Base-by-base conservation (phyloP, 2,888 invertebrate species). In the Plutella xylostella region DNA sequence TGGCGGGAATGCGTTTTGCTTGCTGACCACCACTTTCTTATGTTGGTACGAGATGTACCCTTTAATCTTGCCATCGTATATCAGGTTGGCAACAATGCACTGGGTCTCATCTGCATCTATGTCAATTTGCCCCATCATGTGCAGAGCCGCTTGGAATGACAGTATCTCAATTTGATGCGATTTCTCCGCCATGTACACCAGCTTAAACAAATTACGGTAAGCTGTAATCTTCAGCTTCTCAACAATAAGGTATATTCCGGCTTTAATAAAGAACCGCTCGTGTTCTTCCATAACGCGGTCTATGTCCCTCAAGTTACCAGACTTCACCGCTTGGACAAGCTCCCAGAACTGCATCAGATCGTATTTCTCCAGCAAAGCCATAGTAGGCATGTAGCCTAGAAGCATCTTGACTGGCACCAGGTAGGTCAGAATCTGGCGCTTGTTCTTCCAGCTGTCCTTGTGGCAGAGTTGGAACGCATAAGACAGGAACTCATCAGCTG, bases 11-110 rank as follows among this genome's bases (percentile, higher is more conserved):
- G 98, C 94, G 83, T 96, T 96, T 67, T 95, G 93, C 72, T 99
- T 99, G 61, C 97, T 97, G 38, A 99, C 93, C 40, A 99, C 98
- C 46, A 99, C 88, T 77, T 97, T 98, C 69, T 97, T 92, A 75
- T 99, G 98, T 58, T 95, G 94, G 78, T 96, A 93, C 1, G 98
- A 97, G 63, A 99, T 96, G 72, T 99, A 99, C 0, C 99, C 98
- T 72, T 98, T 98, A 57, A 99, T 96, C 84, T 96, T 97, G 19
- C 96, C 96, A 75, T 97, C 97, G 65, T 90, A 95, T 59, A 99
- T 98, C 45, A 99, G 87, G 85, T 98, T 98, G 1, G 97, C 96
- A 3, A 98, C 90, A 59, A 98, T 94, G 73, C 98, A 98, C 59
- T 97, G 94, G 0, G 97, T 94, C 72, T 98, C 98, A 68, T 97